A percentile compares a stretch with the other conserved stretches of the same genome.
phyloP scores from a whole-genome alignment of 1,140 invertebrate species.

The Drosophila punjabiensis region DNA sequence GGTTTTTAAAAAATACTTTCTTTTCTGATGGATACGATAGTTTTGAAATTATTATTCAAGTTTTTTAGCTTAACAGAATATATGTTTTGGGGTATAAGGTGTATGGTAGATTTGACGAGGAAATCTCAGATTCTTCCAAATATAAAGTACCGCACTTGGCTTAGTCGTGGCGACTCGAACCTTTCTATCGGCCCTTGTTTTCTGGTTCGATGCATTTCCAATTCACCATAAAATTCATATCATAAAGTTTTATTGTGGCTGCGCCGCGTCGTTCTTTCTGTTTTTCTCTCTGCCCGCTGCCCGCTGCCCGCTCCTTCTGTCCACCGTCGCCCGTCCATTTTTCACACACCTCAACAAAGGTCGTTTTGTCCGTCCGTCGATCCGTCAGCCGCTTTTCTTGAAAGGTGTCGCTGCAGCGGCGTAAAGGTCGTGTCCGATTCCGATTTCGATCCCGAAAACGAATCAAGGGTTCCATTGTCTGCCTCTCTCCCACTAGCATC shows the following conservation, averaged over 20 bases:
- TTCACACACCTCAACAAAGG: slow-evolving; percentile 74
- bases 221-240: slow-evolving; percentile 81
- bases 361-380: slow-evolving; percentile 56
- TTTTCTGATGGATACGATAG: background rate
- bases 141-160: slow-evolving; percentile 40
- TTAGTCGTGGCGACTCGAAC: slow-evolving; percentile 18
- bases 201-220: slow-evolving; percentile 70
- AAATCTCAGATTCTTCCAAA: background rate
- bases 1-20: background rate
- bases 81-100: background rate
- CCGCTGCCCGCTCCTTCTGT: slow-evolving; percentile 7
- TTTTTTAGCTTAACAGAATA: too few species aligned
- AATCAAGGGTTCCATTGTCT: slow-evolving; percentile 70
- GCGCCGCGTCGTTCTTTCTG: slow-evolving; percentile 55
- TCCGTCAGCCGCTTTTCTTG: slow-evolving; percentile 48
- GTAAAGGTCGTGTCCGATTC: slow-evolving; percentile 46
- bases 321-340: slow-evolving; percentile 40
- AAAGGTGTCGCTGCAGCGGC: slow-evolving; percentile 52
- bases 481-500: slow-evolving; percentile 25
- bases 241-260: slow-evolving; percentile 82
- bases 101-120: background rate
- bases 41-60: background rate
- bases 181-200: slow-evolving; percentile 55
- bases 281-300: slow-evolving; percentile 11
- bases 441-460: slow-evolving; percentile 61